Percentiles rank a stretch among this genome's conserved stretches.
Conservation (phyloP, 2,113 vertebrate species). For the Ictalurus punctatus region DNA sequence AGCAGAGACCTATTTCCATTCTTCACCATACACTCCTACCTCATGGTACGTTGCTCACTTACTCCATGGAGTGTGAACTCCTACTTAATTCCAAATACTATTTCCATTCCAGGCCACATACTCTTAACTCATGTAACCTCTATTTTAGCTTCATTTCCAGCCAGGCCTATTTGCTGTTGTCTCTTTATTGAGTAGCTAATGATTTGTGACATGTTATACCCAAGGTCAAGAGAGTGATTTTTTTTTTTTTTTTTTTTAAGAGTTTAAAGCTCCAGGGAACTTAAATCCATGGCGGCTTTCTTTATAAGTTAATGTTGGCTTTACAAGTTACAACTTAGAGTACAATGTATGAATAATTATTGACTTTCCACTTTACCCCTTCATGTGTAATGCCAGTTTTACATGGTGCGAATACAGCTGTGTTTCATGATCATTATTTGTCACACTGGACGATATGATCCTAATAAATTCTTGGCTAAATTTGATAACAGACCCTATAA, state of each 20-base stretch:
- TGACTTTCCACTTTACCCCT: not conserved
- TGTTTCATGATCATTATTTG: not conserved
- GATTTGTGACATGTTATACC: conserved; percentile 10
- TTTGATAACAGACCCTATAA: not conserved
- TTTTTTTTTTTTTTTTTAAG: not conserved
- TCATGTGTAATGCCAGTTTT: conserved; percentile 3
- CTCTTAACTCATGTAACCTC: conserved; percentile 5
- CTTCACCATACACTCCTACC: conserved; percentile 15
- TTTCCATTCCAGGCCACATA: conserved; percentile 28
- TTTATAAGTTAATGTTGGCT: not conserved
- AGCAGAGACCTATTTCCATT: conserved; percentile 7
- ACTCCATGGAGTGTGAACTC: not conserved
- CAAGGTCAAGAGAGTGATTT: not conserved
- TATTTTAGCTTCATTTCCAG: not conserved
- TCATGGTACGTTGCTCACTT: not conserved
- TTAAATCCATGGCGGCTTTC: not conserved
- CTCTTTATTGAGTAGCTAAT: conserved; percentile 10
- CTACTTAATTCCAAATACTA: conserved; percentile 10
- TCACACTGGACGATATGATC: not conserved
- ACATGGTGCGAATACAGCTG: not conserved
- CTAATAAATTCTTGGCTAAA: not conserved
- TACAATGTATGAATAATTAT: not conserved
- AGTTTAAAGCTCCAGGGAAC: not conserved
- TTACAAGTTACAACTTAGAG: not conserved
- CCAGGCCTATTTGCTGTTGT: conserved; percentile 17